A percentile compares a stretch with the other conserved stretches of the same genome.
These are phyloP conservation scores for Pegoplata infirma DNA, from an alignment of 2,888 invertebrate genomes.

Conservation along the genomic window DNA sequence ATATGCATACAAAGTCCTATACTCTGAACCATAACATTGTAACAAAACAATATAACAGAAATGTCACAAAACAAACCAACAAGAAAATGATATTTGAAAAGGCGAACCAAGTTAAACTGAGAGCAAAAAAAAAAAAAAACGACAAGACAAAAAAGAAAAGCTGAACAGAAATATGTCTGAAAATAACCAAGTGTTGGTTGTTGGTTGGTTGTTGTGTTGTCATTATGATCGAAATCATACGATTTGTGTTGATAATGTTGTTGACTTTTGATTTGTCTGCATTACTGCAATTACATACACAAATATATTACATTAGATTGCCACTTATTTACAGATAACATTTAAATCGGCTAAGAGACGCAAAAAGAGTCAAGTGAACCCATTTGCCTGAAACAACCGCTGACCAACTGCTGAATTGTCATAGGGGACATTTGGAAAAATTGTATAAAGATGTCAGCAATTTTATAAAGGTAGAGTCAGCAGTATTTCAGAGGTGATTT, in stretches of 20 bases:
- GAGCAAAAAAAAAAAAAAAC: neutral
- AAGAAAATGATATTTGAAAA: neutral
- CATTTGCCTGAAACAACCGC: too few species aligned
- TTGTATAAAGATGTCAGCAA: too few species aligned
- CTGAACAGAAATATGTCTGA: neutral
- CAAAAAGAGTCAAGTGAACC: too few species aligned
- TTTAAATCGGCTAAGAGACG: too few species aligned
- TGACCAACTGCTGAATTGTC: too few species aligned
- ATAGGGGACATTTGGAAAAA: too few species aligned
- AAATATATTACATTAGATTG: too few species aligned
- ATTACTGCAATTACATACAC: constrained; percentile 27
- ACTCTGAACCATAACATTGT: constrained; percentile 29
- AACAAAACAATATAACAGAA: constrained; percentile 28
- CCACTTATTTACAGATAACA: too few species aligned
- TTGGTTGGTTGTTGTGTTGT: too few species aligned
- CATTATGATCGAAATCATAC: constrained; percentile 20
- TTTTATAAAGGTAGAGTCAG: too few species aligned
- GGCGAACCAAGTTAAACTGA: neutral
- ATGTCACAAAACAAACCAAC: constrained; percentile 30
- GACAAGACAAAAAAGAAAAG: neutral
- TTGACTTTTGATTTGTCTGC: constrained; percentile 46
- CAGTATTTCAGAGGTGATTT: too few species aligned
- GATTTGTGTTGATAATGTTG: constrained; percentile 48
- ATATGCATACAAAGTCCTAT: neutral
- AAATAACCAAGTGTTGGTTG: neutral